Conservation (phyloP, 2,888 invertebrate species). For the Scaptomyza polygonia region DNA sequence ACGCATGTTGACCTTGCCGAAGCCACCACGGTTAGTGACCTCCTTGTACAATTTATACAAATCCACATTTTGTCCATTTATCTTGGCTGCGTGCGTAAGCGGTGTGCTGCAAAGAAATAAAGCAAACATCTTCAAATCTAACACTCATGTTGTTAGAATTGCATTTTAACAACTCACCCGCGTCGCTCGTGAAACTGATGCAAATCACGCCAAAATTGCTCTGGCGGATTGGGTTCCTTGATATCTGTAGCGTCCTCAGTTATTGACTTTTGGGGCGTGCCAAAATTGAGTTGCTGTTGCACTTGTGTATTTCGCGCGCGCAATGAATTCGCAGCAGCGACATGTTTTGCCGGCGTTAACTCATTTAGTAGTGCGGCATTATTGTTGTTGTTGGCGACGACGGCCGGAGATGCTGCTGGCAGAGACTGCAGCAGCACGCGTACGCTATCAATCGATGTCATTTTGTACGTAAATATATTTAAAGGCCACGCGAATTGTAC, state of each 20-base stretch:
- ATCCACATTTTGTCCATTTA: constrained; percentile 96
- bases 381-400: constrained; percentile 32
- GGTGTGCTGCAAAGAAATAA: constrained; percentile 85
- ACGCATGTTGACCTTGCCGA: constrained; percentile 96
- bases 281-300: constrained; percentile 37
- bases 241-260: constrained; percentile 33
- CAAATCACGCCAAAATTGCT: constrained; percentile 87
- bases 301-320: constrained; percentile 58
- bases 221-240: constrained; percentile 65
- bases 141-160: neutral
- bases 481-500: constrained; percentile 38
- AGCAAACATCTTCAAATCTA: neutral
- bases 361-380: constrained; percentile 43
- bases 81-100: constrained; percentile 88
- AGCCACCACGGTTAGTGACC: constrained; percentile 96
- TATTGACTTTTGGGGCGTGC: constrained; percentile 52
- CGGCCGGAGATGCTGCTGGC: constrained; percentile 64
- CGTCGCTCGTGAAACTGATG: constrained; percentile 95
- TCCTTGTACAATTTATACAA: constrained; percentile 95
- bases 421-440: constrained; percentile 67
- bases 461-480: constrained; percentile 24
- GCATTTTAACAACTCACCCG: constrained; percentile 88
- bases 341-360: constrained; percentile 63
- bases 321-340: constrained; percentile 52
- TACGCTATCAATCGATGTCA: constrained; percentile 66